These are phyloP conservation scores for Coluber constrictor DNA, from an alignment of 2,797 vertebrate species.

Conservation along the genomic window DNA sequence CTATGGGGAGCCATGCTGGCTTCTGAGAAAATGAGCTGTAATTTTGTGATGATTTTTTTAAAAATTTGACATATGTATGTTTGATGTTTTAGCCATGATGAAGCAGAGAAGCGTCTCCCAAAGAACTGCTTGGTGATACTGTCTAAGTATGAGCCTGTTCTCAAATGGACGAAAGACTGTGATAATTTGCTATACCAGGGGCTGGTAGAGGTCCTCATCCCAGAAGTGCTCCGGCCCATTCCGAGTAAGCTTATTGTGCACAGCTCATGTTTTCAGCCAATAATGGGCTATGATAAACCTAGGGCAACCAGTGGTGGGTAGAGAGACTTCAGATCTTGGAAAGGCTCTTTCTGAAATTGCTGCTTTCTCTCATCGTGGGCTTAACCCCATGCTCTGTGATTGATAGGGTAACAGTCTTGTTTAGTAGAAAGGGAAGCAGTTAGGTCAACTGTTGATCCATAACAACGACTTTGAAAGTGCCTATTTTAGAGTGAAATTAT, in stretches of 20 bases:
- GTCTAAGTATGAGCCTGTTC: slow-evolving; percentile 87
- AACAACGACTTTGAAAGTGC: not conserved
- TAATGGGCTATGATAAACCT: not conserved
- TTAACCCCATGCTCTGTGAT: not conserved
- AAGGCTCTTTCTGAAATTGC: not conserved
- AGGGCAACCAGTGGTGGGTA: not conserved
- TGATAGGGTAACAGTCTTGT: not conserved
- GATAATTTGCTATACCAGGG: slow-evolving; percentile 92
- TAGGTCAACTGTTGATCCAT: not conserved
- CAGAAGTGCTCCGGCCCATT: slow-evolving; percentile 89
- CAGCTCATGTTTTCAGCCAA: not conserved
- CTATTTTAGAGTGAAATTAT: not conserved
- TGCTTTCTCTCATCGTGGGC: not conserved
- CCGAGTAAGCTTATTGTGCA: slow-evolving; percentile 78
- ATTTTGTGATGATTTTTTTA: not conserved
- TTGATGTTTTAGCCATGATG: slow-evolving; percentile 73
- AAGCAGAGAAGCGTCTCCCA: slow-evolving; percentile 88
- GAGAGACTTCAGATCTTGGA: not conserved
- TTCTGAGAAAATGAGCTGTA: not conserved
- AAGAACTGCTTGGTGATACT: slow-evolving; percentile 84
- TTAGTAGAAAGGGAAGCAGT: not conserved
- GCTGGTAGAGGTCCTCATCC: slow-evolving; percentile 89
- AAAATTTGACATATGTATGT: not conserved
- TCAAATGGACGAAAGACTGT: slow-evolving; percentile 85
- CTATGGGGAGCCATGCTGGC: not conserved